A percentile compares a stretch with the other conserved stretches of the same genome.
phyloP scores from a whole-genome alignment of 2,113 vertebrate species.

The Corythornis cristatus region DNA sequence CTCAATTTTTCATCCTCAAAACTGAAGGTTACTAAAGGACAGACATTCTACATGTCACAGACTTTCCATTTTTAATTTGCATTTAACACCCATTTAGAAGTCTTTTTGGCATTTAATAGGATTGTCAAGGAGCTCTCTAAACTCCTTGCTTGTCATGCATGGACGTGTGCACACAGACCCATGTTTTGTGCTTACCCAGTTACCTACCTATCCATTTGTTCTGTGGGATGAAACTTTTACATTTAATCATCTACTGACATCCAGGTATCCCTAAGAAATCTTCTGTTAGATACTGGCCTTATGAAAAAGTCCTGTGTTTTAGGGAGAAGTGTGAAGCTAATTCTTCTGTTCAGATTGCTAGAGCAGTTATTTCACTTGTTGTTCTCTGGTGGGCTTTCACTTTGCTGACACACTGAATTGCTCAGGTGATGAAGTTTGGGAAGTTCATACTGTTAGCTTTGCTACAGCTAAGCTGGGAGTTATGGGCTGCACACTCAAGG shows the following conservation, averaged over 20 bases:
- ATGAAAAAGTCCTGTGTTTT: neutral
- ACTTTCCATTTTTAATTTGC: neutral
- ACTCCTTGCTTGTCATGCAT: neutral
- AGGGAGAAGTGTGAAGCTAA: neutral
- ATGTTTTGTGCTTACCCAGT: neutral
- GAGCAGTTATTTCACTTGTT: neutral
- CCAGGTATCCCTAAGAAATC: neutral
- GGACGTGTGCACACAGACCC: neutral
- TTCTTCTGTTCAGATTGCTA: neutral
- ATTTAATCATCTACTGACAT: neutral
- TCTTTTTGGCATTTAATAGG: neutral
- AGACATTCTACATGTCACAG: neutral
- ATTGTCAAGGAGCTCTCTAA: neutral
- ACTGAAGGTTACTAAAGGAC: constrained; percentile 11
- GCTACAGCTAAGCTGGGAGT: neutral
- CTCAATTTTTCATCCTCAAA: constrained; percentile 47
- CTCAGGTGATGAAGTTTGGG: neutral
- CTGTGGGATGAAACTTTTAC: neutral
- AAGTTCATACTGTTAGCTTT: neutral
- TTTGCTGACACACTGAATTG: neutral
- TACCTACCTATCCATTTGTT: neutral
- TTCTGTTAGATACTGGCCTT: neutral
- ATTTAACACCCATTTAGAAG: neutral
- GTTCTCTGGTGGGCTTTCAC: neutral
- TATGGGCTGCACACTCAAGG: neutral